Evolutionary conservation across 2,888 invertebrate genomes (phyloP).

Genomic region (Acanthoscelides obtectus): DNA sequence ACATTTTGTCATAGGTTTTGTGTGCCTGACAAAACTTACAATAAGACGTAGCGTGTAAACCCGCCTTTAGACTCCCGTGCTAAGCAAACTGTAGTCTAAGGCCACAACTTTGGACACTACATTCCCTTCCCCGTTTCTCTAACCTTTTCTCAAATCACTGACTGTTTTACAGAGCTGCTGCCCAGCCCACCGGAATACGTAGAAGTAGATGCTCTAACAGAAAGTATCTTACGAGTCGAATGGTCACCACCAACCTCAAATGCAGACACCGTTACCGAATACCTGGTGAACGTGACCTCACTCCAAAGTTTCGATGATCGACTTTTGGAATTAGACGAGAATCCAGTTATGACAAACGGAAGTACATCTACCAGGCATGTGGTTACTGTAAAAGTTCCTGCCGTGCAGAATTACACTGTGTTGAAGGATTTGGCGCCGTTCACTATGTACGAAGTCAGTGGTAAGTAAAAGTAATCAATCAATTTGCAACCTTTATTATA

Average conservation of each 20-base stretch:
- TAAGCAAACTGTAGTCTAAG: too few relatives aligned
- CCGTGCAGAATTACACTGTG: constrained; percentile 55
- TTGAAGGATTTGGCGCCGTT: constrained; percentile 65
- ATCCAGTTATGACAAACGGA: constrained; percentile 15
- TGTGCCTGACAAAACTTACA: too few relatives aligned
- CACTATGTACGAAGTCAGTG: constrained; percentile 74
- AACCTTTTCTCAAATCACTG: too few relatives aligned
- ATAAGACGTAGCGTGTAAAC: too few relatives aligned
- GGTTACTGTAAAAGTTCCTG: constrained; percentile 50
- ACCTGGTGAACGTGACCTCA: constrained; percentile 67
- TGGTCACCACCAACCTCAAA: constrained; percentile 67
- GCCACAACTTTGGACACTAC: too few relatives aligned
- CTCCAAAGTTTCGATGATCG: constrained; percentile 64
- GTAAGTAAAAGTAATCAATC: constrained; percentile 8
- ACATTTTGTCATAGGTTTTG: too few relatives aligned
- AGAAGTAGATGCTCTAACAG: constrained; percentile 67
- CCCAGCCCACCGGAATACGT: constrained; percentile 72
- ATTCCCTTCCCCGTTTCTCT: too few relatives aligned
- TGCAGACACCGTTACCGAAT: constrained; percentile 60
- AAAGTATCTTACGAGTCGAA: constrained; percentile 65
- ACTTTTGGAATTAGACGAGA: constrained; percentile 46
- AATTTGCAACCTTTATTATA: too few relatives aligned
- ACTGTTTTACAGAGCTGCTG: constrained; percentile 57
- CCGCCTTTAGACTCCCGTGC: too few relatives aligned
- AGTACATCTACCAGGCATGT: constrained; percentile 6